Base-by-base conservation (phyloP, 2,113 vertebrate genomes). In the Boleophthalmus pectinirostris region DNA sequence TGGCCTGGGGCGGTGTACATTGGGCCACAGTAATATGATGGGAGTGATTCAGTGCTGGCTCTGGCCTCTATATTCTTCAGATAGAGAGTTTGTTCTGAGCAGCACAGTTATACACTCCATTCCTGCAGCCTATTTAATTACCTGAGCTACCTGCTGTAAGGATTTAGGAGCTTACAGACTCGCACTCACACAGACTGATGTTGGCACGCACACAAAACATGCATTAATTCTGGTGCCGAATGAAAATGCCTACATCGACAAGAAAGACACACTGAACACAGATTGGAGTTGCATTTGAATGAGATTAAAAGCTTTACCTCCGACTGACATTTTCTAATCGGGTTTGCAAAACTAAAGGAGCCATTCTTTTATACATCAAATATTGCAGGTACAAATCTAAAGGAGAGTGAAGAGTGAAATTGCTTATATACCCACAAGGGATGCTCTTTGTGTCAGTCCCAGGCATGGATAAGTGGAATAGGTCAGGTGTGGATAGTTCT, bases 51-150 rank as follows among this genome's bases (percentile, higher is more conserved):
- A 79, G 29, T 72, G 65, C n/a, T 66, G 78, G 70, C 33, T 66
- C 68, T 0, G 9, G 74, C 18, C 21, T 12, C 67, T 51, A 67
- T 64, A 63, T 63, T 49, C 68, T 57, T 77, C 60, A 80, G 70
- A 67, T 78, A 57, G 57, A 65, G 43, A 84, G 70, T 78, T 76
- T 64, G 68, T 80, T 86, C 58, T 66, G 46, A 66, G 68, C 21
- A 79, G 73, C 75, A 60, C 86, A 56, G 51, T 81, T 71, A 47
- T 25, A 12, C 75, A 78, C 67, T 72, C 77, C 60, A 81, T 82
- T 82, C 64, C 53, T 70, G 68, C 75, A 77, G 77, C 56, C 69
- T 82, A 84, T 83, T 87, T 75, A 83, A 80, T 85, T 82, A 82
- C 67, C 65, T 66, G 60, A 82, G 85, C 85, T 79, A 85, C 67